Base-by-base conservation (phyloP, 2,113 vertebrate genomes). In the Penelope pileata region DNA sequence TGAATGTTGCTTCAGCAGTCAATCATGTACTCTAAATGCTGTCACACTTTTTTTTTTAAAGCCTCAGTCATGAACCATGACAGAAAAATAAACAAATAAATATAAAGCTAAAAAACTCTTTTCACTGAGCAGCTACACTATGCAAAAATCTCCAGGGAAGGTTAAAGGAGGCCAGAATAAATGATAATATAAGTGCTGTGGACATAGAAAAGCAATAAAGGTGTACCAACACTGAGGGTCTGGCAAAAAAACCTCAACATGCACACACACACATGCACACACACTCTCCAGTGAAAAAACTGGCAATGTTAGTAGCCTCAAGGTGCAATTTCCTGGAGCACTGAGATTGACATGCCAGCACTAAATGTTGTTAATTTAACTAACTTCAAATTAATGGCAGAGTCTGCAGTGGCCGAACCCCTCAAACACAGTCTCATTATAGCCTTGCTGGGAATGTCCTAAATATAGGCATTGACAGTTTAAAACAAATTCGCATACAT, bases 31-130 rank as follows among this genome's bases (percentile, higher is more conserved):
- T 97, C 97, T 97, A 97, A 98, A 98, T 97, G 98, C 97, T 97
- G 97, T 98, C 98, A 98, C 98, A 97, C 97, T 97, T 98, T 98
- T 97, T 98, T 97, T 98, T 97, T 97, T 97, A 97, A 97, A 98
- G 97, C 95, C 98, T 98, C 98, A 98, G 98, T 98, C 97, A 98
- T 98, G 97, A 97, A 98, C 98, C 98, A 97, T 98, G 98, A 98
- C 98, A 98, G 98, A 98, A 98, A 98, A 98, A 98, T 98, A 98
- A 98, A 98, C 98, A 99, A 98, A 98, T 98, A 98, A 99, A 98
- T 98, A 98, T 96, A 97, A 97, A 97, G 97, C 96, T 98, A 98
- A 98, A 98, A 98, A 98, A 97, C 97, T 97, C 98, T 98, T 97
- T 98, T 98, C 98, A 98, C 97, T 98, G 97, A 98, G 97, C 97